These are phyloP conservation scores for Cataglyphis livida DNA, from an alignment of 2,888 invertebrate genomes.

Conservation along the genomic window DNA sequence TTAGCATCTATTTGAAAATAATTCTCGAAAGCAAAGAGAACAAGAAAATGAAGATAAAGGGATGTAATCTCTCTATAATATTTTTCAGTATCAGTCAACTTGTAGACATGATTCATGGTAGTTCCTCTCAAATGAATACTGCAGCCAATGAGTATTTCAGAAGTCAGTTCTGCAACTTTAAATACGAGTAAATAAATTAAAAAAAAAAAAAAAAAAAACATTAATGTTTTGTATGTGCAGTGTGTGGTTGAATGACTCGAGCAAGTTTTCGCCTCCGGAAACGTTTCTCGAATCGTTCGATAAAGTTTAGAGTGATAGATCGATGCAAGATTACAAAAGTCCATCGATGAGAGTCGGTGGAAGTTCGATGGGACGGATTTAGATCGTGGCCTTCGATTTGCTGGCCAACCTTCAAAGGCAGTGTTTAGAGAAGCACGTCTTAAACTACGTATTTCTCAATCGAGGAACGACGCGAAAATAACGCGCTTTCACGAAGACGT, in stretches of 20 bases:
- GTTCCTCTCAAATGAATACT: not conserved
- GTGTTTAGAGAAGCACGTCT: conserved; percentile 20
- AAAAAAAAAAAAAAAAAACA: not conserved
- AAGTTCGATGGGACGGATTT: conserved; percentile 70
- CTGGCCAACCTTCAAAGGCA: conserved; percentile 39
- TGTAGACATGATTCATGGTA: not conserved
- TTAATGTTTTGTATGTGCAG: not conserved
- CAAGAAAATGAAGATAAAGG: not conserved
- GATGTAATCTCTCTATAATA: not conserved
- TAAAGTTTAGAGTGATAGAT: conserved; percentile 33
- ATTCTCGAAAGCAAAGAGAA: not conserved
- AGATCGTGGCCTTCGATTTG: conserved; percentile 67
- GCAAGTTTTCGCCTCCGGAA: not conserved
- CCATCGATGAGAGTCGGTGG: conserved; percentile 39
- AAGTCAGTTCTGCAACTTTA: not conserved
- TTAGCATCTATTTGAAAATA: not conserved
- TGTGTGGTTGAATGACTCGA: not conserved
- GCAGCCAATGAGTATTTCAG: not conserved
- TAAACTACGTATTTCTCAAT: conserved; percentile 6
- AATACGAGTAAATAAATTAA: not conserved
- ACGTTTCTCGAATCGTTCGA: conserved; percentile 23
- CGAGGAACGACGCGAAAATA: conserved; percentile 19
- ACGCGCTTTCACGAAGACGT: not conserved
- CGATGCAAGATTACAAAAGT: conserved; percentile 17
- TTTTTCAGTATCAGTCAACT: not conserved